Evolutionary conservation across 2,113 vertebrate species (phyloP).

Genomic region (Sitta europaea): DNA sequence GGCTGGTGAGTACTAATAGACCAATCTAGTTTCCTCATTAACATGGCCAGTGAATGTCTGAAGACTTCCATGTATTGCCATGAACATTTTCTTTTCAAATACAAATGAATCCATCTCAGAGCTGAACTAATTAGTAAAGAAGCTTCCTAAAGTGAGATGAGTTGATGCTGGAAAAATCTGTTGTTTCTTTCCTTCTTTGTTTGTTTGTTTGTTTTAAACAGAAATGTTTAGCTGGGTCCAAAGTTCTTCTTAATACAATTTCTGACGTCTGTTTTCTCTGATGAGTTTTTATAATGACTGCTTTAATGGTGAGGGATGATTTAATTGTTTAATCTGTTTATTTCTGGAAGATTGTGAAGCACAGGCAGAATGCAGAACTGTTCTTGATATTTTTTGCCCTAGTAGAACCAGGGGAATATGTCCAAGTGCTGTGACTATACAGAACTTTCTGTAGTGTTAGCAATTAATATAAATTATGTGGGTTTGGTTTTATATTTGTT

Average conservation of each 20-base stretch:
- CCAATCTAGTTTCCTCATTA: neutral
- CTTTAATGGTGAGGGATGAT: neutral
- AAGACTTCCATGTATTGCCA: neutral
- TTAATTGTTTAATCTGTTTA: neutral
- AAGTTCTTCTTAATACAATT: neutral
- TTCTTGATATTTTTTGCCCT: neutral
- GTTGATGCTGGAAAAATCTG: neutral
- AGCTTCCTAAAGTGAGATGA: neutral
- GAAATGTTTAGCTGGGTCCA: neutral
- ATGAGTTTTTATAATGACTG: neutral
- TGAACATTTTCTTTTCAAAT: conserved; percentile 6
- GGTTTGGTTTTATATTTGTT: neutral
- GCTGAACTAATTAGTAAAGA: conserved; percentile 1
- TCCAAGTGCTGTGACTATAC: neutral
- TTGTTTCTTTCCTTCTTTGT: neutral
- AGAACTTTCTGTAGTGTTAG: neutral
- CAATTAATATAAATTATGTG: neutral
- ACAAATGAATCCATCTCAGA: conserved; percentile 11
- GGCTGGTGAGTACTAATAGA: neutral
- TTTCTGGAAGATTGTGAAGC: neutral
- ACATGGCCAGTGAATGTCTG: neutral
- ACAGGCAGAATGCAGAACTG: neutral
- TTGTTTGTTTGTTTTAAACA: neutral
- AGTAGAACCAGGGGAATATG: neutral
- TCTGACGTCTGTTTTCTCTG: neutral